A percentile compares a stretch with the other conserved stretches of the same genome.
phyloP scores from a whole-genome alignment of 1,140 invertebrate species.

The Lutraria rhynchaena region DNA sequence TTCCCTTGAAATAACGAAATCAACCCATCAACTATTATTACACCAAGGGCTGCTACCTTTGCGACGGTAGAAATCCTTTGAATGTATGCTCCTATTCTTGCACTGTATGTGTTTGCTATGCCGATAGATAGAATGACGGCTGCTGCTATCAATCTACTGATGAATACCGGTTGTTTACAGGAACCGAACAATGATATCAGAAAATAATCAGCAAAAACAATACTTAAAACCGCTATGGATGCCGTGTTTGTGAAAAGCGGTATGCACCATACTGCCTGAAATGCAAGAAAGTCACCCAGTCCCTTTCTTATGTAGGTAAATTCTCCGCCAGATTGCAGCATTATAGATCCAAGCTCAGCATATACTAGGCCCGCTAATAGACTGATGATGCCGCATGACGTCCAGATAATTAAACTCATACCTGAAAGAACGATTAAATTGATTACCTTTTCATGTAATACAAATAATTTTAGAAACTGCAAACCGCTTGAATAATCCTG shows the following conservation, averaged over 20 bases:
- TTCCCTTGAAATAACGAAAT: conserved; percentile 18
- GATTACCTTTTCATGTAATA: no score
- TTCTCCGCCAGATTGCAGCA: conserved; percentile 65
- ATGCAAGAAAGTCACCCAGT: conserved; percentile 59
- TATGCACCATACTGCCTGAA: conserved; percentile 57
- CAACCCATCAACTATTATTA: conserved; percentile 30
- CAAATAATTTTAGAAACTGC: no score
- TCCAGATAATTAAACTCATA: conserved; percentile 40
- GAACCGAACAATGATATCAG: conserved; percentile 22
- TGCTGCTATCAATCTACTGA: conserved; percentile 37
- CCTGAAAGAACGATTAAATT: no score
- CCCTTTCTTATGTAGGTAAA: conserved; percentile 63
- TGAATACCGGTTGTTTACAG: conserved; percentile 30
- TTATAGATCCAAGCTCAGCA: conserved; percentile 60
- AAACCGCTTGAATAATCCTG: no score
- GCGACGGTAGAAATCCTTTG: conserved; percentile 38
- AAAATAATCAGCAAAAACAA: conserved; percentile 60
- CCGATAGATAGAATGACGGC: conserved; percentile 2
- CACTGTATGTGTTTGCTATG: conserved; percentile 56
- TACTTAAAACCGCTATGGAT: conserved; percentile 78
- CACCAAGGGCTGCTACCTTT: conserved; percentile 15
- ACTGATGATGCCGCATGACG: conserved; percentile 8
- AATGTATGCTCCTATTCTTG: conserved; percentile 18
- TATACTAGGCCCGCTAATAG: conserved; percentile 61
- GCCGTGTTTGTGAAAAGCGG: conserved; percentile 87